phyloP scores from a whole-genome alignment of 2,113 vertebrate species.

The Vireo altiloquus region DNA sequence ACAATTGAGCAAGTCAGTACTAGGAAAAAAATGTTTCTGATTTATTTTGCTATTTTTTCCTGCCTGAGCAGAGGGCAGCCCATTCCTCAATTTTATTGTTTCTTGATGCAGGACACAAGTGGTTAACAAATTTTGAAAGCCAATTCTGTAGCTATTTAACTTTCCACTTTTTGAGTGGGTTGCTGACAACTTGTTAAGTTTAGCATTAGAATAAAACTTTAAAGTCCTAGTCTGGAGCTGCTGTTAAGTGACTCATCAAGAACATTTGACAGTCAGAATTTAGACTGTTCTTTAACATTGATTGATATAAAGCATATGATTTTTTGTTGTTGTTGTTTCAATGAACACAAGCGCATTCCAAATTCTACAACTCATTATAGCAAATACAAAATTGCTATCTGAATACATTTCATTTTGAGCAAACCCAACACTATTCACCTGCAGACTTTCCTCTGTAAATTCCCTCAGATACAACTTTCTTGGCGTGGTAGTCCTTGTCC shows the following conservation, averaged over 20 bases:
- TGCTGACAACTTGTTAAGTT: slow-evolving; percentile 3
- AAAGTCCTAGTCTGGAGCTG: neutral
- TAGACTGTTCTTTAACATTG: neutral
- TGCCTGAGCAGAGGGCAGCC: neutral
- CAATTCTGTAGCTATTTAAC: neutral
- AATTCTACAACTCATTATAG: neutral
- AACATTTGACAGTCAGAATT: slow-evolving; percentile 4
- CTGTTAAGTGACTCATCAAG: neutral
- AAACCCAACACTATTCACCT: neutral
- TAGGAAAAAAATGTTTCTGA: neutral
- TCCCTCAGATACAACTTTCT: neutral
- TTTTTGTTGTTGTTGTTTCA: neutral
- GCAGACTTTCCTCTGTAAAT: neutral
- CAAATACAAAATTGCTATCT: neutral
- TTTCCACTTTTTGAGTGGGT: neutral
- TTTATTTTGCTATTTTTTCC: slow-evolving; percentile 11
- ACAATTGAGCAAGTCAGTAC: neutral
- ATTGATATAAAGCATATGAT: neutral
- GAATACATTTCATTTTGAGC: neutral
- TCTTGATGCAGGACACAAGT: neutral
- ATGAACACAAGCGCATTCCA: neutral
- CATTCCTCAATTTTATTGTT: slow-evolving; percentile 4
- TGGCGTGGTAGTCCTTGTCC: neutral
- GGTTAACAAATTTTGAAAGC: neutral
- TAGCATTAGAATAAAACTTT: neutral